Percentiles rank a stretch among this genome's conserved stretches.
These are phyloP conservation scores for Lochmaea capreae DNA, from an alignment of 2,888 invertebrate genomes.

Conservation along the genomic window DNA sequence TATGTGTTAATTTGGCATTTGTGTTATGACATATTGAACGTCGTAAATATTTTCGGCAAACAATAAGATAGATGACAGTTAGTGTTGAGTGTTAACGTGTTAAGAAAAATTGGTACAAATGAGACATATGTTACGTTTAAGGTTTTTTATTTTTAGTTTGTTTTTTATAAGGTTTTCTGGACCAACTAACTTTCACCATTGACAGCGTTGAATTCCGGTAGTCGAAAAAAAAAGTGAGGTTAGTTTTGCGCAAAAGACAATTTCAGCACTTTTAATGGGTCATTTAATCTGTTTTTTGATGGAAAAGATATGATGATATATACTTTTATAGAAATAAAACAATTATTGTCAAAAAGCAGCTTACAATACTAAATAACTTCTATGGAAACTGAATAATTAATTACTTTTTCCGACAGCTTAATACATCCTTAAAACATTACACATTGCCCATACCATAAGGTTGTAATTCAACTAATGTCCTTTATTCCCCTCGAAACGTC, in stretches of 20 bases:
- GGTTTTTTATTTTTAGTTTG: no score
- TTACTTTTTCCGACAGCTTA: slow-evolving; percentile 54
- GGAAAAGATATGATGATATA: no score
- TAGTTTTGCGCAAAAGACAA: no score
- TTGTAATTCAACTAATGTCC: slow-evolving; percentile 57
- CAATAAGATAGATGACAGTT: not conserved
- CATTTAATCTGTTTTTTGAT: no score
- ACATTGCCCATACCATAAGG: slow-evolving; percentile 43
- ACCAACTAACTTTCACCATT: no score
- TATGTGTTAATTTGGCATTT: slow-evolving; percentile 59
- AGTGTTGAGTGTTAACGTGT: not conserved
- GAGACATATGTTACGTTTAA: not conserved
- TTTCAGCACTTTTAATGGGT: no score
- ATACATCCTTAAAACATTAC: slow-evolving; percentile 48
- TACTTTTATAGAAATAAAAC: no score
- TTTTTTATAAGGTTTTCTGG: no score
- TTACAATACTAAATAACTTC: no score
- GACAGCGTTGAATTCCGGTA: no score
- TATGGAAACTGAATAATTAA: slow-evolving; percentile 28
- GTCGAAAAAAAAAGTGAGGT: no score
- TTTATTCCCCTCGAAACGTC: slow-evolving; percentile 45
- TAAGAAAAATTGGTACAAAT: not conserved
- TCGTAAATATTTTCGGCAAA: slow-evolving; percentile 40
- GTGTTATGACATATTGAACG: slow-evolving; percentile 56
- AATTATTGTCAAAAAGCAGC: no score